Evolutionary conservation across 2,888 invertebrate genomes (phyloP).

Genomic region (Dorcus parallelipipedus): DNA sequence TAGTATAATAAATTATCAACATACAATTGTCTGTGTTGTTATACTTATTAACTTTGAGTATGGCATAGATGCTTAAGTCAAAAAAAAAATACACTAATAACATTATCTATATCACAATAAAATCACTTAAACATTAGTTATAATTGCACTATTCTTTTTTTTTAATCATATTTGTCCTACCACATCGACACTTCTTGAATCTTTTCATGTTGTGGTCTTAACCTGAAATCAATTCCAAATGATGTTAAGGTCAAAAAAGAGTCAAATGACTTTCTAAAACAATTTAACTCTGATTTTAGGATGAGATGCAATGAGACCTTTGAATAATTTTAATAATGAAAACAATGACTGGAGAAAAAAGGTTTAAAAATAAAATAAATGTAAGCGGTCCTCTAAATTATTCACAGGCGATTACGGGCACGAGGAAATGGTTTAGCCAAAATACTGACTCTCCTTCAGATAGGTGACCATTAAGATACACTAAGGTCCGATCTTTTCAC

Average conservation of each 20-base stretch:
- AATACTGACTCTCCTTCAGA: no score
- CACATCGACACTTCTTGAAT: slow-evolving; percentile 55
- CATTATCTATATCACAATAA: slow-evolving; percentile 42
- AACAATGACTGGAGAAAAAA: no score
- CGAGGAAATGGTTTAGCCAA: no score
- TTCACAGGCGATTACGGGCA: no score
- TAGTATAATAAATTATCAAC: not conserved
- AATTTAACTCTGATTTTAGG: no score
- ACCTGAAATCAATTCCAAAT: slow-evolving; percentile 40
- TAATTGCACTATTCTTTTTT: slow-evolving; percentile 35
- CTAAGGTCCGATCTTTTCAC: no score
- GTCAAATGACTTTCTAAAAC: not conserved
- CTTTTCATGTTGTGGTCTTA: slow-evolving; percentile 53
- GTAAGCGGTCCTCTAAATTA: no score
- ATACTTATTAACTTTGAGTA: not conserved
- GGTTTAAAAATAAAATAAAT: no score
- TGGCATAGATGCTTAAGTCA: slow-evolving; percentile 12
- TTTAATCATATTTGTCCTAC: slow-evolving; percentile 42
- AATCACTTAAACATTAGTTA: slow-evolving; percentile 36
- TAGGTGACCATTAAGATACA: no score
- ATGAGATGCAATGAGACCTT: no score
- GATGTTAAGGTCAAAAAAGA: not conserved
- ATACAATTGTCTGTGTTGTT: not conserved
- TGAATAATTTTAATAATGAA: no score
- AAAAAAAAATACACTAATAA: slow-evolving; percentile 17